Conservation (phyloP, 2,113 vertebrate genomes). For the Formicarius rufipectus region DNA sequence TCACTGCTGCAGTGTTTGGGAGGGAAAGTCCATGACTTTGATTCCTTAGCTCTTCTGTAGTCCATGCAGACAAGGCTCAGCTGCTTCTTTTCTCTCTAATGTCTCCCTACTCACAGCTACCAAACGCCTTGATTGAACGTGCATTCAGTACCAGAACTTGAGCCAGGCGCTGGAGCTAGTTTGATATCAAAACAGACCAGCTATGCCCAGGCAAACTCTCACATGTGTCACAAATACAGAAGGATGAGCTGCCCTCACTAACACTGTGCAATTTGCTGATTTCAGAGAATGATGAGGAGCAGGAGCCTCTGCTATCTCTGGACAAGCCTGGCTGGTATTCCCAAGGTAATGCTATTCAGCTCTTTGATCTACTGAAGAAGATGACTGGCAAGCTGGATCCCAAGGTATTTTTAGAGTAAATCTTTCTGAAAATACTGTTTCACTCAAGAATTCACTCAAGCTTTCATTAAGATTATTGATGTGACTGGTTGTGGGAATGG, state of each 20-base stretch:
- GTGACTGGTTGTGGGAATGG: too few species aligned
- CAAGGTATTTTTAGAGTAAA: slow-evolving; percentile 78
- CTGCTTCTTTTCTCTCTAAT: not conserved
- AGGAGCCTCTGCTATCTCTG: slow-evolving; percentile 81
- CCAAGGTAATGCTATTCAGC: slow-evolving; percentile 91
- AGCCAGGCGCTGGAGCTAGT: not conserved
- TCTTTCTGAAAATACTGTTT: not conserved
- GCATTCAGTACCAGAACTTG: not conserved
- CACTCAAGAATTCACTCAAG: not conserved
- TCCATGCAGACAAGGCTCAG: fast-evolving
- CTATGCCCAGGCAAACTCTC: not conserved
- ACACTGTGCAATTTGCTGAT: not conserved
- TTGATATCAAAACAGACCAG: not conserved
- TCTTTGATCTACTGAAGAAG: slow-evolving; percentile 88
- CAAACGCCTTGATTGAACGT: not conserved
- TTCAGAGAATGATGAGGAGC: slow-evolving; percentile 89
- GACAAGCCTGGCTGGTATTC: slow-evolving; percentile 97
- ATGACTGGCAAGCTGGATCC: slow-evolving; percentile 89
- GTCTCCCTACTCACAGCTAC: not conserved
- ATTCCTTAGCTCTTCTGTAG: not conserved
- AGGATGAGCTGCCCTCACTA: not conserved
- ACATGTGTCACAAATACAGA: not conserved
- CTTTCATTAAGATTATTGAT: not conserved
- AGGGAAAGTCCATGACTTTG: not conserved
- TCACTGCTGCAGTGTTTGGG: not conserved